Evolutionary conservation across 2,797 vertebrate species (phyloP), one percentile per base, ranked within the genome.

Genomic region (Naso thynnoides): DNA sequence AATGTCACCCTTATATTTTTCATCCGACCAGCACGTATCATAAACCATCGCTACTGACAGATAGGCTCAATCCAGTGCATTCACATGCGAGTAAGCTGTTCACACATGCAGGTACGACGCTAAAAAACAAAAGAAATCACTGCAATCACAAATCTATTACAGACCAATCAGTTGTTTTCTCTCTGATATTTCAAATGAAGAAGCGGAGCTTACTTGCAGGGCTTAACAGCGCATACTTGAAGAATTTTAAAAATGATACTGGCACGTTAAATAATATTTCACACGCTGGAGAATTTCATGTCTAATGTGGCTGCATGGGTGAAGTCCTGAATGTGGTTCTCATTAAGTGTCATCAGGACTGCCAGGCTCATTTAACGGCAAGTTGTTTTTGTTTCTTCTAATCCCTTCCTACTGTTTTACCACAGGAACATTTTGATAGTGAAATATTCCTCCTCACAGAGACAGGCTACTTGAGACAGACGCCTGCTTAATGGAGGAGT

Each of bases 1-100:
- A 86, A 88, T 90, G 90, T 92, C 91, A 88, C 81, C 85, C 66
- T 76, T 88, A 65, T 88, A 90, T 92, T 91, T 91, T 87, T 89
- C 83, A 90, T 86, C 88, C 73, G 89, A 90, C 69, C 85, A 19
- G 89, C 85, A 76, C 72, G 71, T 88, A 90, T 92, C 90, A 89
- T 91, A 90, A 91, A 89, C 73, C 59, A 90, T 73, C 1, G 8
- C 45, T n/a, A n/a, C 42, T 79, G 89, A 90, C 89, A 87, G 78
- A 84, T 79, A 60, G 52, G 69, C 79, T 81, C 76, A 82, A 76
- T 89, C 84, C 86, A 64, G 64, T 2, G 77, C 81, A 53, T 78
- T 86, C 87, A 87, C 69, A 48, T 5, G 47, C 0, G 66, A 55
- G 73, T 21, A 26, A 75, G 76, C 56, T 13, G 41, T 18, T 1